A percentile compares a stretch with the other conserved stretches of the same genome.
These are phyloP conservation scores for Rousettus leschenaultii DNA, from an alignment of 2,113 vertebrate species.

Conservation along the genomic window DNA sequence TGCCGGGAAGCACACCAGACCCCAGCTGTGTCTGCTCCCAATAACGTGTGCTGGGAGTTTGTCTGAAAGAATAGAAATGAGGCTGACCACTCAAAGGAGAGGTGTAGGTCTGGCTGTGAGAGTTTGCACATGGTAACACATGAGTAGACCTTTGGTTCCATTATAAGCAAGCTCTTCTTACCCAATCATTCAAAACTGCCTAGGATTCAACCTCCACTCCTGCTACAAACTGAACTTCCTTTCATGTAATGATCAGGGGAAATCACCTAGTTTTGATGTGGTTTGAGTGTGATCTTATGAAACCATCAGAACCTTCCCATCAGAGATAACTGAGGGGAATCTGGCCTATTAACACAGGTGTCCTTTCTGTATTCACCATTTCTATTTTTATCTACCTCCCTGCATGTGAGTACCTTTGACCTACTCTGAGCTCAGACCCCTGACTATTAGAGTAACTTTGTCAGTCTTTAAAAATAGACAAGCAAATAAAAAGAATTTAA, in stretches of 20 bases:
- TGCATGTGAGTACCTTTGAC: background rate
- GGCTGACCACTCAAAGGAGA: background rate
- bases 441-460: background rate
- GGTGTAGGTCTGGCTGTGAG: background rate
- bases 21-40: background rate
- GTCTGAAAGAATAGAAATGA: background rate
- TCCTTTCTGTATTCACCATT: background rate
- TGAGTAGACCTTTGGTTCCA: background rate
- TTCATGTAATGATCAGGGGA: background rate
- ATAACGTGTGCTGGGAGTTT: background rate
- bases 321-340: background rate
- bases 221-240: background rate
- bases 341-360: background rate
- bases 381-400: background rate
- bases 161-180: background rate
- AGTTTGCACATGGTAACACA: background rate
- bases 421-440: background rate
- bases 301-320: constrained; percentile 7
- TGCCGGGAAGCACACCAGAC: background rate
- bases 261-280: background rate
- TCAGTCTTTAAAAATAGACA: background rate
- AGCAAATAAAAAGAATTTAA: background rate
- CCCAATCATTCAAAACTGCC: background rate
- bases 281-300: background rate
- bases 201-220: background rate